Conservation (phyloP, 2,888 invertebrate genomes). For the Leptarthrus brevirostris region DNA sequence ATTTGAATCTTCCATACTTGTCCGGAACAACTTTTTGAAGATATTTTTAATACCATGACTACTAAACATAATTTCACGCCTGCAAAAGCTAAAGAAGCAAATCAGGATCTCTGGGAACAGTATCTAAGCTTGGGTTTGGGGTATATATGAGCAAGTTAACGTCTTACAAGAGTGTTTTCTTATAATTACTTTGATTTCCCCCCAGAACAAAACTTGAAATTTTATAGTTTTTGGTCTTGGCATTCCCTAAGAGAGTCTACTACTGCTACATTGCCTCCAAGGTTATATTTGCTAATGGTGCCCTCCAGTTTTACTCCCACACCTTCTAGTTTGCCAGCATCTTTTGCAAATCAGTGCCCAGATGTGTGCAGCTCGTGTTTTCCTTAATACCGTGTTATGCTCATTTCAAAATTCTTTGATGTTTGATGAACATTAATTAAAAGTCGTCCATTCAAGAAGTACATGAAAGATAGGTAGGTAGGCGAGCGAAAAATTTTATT, state of each 20-base stretch:
- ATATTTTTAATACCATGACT: not conserved
- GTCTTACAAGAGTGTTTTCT: not conserved
- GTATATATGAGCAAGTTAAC: slow-evolving; percentile 1
- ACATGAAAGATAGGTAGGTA: not conserved
- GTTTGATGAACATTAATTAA: slow-evolving; percentile 12
- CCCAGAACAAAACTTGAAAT: not conserved
- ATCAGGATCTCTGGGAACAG: slow-evolving; percentile 5
- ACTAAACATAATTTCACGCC: slow-evolving; percentile 27
- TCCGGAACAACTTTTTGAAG: not conserved
- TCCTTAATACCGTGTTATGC: not conserved
- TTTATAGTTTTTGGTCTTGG: slow-evolving; percentile 36
- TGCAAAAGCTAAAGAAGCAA: slow-evolving; percentile 14
- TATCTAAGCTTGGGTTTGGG: not conserved
- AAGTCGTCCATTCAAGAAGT: not conserved
- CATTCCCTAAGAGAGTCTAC: not conserved
- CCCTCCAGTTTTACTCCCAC: not conserved
- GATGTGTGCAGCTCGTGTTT: not conserved
- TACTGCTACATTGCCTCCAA: not conserved
- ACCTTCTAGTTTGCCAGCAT: not conserved
- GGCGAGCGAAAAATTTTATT: no score
- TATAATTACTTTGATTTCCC: slow-evolving; percentile 47
- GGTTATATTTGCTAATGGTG: not conserved
- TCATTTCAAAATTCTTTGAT: not conserved
- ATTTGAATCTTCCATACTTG: slow-evolving; percentile 6
- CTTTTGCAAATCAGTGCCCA: not conserved